Evolutionary conservation across 2,888 invertebrate species (phyloP).

Genomic region (Tetropium fuscum): DNA sequence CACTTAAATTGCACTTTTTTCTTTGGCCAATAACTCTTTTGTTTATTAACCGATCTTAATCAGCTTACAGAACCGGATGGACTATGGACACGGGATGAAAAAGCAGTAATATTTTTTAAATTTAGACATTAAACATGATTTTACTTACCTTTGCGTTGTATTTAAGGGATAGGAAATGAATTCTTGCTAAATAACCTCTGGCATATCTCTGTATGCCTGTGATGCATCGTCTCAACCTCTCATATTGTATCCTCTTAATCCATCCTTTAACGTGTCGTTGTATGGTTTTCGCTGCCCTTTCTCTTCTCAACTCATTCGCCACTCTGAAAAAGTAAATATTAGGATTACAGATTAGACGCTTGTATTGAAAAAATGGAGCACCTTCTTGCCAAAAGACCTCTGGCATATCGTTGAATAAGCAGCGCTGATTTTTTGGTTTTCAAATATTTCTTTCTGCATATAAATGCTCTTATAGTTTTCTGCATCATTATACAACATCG

Average conservation of each 20-base stretch:
- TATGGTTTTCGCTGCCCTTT: slow-evolving; percentile 82
- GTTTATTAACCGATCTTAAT: too few species aligned
- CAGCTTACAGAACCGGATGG: too few species aligned
- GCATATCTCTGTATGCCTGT: slow-evolving; percentile 80
- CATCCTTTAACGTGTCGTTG: slow-evolving; percentile 87
- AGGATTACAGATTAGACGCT: background rate
- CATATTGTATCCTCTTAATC: slow-evolving; percentile 79
- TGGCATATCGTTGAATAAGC: slow-evolving; percentile 82
- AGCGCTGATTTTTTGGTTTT: slow-evolving; percentile 75
- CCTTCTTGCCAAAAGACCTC: slow-evolving; percentile 88
- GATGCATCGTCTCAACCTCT: slow-evolving; percentile 71
- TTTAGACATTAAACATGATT: too few species aligned
- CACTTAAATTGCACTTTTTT: too few species aligned
- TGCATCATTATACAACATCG: slow-evolving; percentile 94
- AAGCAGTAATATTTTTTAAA: too few species aligned
- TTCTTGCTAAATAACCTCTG: slow-evolving; percentile 80
- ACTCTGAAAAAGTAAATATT: slow-evolving; percentile 63
- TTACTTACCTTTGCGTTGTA: slow-evolving; percentile 71
- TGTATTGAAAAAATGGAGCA: too few species aligned
- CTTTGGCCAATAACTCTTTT: too few species aligned
- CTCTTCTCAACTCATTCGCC: slow-evolving; percentile 76
- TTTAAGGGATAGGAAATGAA: slow-evolving; percentile 71
- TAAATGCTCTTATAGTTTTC: slow-evolving; percentile 87
- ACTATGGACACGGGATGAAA: too few species aligned
- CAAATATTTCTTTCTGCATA: slow-evolving; percentile 79